Evolutionary conservation across 2,113 vertebrate species (phyloP).

Genomic region (Pteruthius melanotis): DNA sequence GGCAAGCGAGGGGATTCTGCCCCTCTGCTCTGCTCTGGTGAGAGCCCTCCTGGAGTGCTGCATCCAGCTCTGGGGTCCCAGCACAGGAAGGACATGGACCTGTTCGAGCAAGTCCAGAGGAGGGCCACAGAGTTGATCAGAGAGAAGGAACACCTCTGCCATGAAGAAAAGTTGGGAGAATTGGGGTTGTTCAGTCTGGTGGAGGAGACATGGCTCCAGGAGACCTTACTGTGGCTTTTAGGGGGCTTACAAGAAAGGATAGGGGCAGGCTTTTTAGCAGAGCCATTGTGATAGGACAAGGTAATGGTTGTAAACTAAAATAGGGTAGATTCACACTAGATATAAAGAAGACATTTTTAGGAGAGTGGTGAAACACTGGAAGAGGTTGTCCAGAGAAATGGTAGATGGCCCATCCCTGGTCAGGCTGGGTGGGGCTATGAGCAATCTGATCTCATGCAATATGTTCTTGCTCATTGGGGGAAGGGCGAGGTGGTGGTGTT

Average conservation of each 20-base stretch:
- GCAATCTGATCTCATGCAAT: neutral
- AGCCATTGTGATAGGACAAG: neutral
- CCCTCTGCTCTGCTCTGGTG: neutral
- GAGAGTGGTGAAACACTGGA: neutral
- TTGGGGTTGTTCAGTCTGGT: neutral
- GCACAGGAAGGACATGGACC: neutral
- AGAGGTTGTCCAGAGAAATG: neutral
- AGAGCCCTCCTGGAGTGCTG: neutral
- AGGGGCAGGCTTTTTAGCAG: neutral
- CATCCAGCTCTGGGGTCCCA: neutral
- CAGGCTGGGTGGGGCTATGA: neutral
- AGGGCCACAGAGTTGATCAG: neutral
- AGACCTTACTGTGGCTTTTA: neutral
- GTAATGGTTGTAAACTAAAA: neutral
- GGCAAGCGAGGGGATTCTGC: rapidly evolving
- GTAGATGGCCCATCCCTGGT: neutral
- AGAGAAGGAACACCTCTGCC: neutral
- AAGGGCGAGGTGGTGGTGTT: neutral
- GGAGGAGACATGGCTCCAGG: neutral
- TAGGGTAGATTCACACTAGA: neutral
- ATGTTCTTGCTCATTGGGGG: neutral
- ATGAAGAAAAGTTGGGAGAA: neutral
- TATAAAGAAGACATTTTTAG: neutral
- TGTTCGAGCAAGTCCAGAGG: rapidly evolving
- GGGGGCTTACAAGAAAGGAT: neutral